Evolutionary conservation across 1,140 invertebrate genomes (phyloP), one percentile per base, ranked within the genome.

Genomic region (Drosophila athabasca): DNA sequence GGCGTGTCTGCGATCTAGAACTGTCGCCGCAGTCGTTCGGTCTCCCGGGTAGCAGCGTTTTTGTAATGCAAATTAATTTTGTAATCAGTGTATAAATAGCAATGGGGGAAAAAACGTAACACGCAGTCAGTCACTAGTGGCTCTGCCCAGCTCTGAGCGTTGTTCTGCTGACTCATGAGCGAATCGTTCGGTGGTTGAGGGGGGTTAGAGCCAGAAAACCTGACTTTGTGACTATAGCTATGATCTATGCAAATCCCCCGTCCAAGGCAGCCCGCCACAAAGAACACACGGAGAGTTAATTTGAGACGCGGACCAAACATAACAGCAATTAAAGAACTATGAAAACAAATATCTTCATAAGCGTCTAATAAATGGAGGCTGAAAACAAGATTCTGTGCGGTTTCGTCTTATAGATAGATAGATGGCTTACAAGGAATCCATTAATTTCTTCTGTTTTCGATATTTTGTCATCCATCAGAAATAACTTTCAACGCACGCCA

Each of bases 381-480:
- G 57, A 83, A 79, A 83, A 82, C 80, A 15, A 62, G 79, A 83
- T 78, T 87, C 65, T 46, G 41, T 54, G 65, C 51, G 51, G 46
- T 44, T 62, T 51, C 62, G 29, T 59, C 26, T 41, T 55, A 8
- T 31, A 8, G 26, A 5, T 29, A 26, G 26, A 26, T 26, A 26
- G 29, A 31, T 54, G 55, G 77, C 82, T 85, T 85, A 85, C 82
- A 85, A 81, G 82, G 82, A 87, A 85, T 87, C 78, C 82, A 85
- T 85, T 85, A 87, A 87, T 85, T 87, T 77, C 74, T 69, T 74
- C 50, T 57, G 70, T 74, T 76, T 43, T 65, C 51, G 62, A 83
- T 76, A 88, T 83, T 88, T 88, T 88, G 83, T 88, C 83, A 88
- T 88, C 79, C 82, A 88, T 88, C 83, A 88, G 83, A 88, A 88